Conservation (phyloP, 2,113 vertebrate species). For the Trogon surrucura region DNA sequence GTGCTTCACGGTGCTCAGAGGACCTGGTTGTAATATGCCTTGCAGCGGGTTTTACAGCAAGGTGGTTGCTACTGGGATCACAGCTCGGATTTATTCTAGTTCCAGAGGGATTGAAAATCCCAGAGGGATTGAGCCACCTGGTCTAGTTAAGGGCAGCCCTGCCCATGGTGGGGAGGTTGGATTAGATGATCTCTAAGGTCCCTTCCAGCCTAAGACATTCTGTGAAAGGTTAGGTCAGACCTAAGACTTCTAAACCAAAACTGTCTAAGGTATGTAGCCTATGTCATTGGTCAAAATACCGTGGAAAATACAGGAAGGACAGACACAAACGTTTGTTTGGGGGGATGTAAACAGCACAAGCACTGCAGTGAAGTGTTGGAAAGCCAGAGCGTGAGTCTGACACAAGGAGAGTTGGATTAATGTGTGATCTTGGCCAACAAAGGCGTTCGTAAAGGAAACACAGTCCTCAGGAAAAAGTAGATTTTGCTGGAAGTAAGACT, state of each 20-base stretch:
- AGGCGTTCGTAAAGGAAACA: background rate
- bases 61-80: background rate
- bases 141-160: too few relatives aligned
- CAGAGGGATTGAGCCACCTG: too few relatives aligned
- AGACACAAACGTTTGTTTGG: background rate
- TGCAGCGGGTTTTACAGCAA: background rate
- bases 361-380: background rate
- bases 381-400: background rate
- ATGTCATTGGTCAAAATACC: background rate
- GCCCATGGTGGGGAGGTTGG: too few relatives aligned
- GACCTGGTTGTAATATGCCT: background rate
- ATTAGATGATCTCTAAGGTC: too few relatives aligned
- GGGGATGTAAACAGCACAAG: background rate
- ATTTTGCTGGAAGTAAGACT: background rate
- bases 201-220: background rate
- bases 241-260: background rate
- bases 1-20: fast-evolving
- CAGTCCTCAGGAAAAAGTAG: background rate
- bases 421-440: background rate
- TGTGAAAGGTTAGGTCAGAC: background rate
- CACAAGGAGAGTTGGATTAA: background rate
- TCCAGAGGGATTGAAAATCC: background rate
- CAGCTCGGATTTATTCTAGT: background rate
- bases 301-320: background rate
- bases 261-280: background rate